Evolutionary conservation across 2,113 vertebrate genomes (phyloP), one percentile per base, ranked within the genome.

Genomic region (Laterallus jamaicensis): DNA sequence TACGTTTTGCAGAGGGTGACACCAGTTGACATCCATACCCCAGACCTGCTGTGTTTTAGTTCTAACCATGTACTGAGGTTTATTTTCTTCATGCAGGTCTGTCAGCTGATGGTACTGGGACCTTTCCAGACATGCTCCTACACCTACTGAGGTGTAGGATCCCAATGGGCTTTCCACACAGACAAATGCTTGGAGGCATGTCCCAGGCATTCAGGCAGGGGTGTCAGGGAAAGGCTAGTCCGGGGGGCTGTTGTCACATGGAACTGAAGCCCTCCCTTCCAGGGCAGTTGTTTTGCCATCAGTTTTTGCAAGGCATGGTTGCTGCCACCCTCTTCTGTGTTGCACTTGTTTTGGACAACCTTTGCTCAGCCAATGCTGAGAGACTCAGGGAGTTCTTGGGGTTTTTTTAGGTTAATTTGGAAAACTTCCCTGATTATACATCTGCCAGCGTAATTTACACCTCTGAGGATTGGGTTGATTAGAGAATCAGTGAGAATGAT

Each of bases 341-440:
- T 70, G 56, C 22, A 8, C 26, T 79, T 91, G 9, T 42, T 92
- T 88, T 62, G 88, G 74, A 76, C 62, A 85, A 63, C 31, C n/a
- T 68, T 84, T 76, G 62, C 88, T 90, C 88, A 83, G 82, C 32
- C 76, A 81, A 6, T 3, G 2, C 42, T 58, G 64, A 90, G 69
- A 49, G 52, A 52, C 58, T 90, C 54, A 18, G 20, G 56, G 47
- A 31, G 55, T 91, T 92, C 86, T 96, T 86, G 25, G 56, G 5
- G 1, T 22, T 91, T 96, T 88, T 93, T 90, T 59, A 89, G 44
- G 62, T 85, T 96, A 93, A 94, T 96, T 94, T 96, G 86, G 95
- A 94, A 96, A 95, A 93, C 77, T 94, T 96, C 81, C 74, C 74
- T 96, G 96, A 96, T 96, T 96, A 87, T 94, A 93, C 83, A 96